Evolutionary conservation across 2,888 invertebrate species (phyloP).

Genomic region (Biston stratarius): DNA sequence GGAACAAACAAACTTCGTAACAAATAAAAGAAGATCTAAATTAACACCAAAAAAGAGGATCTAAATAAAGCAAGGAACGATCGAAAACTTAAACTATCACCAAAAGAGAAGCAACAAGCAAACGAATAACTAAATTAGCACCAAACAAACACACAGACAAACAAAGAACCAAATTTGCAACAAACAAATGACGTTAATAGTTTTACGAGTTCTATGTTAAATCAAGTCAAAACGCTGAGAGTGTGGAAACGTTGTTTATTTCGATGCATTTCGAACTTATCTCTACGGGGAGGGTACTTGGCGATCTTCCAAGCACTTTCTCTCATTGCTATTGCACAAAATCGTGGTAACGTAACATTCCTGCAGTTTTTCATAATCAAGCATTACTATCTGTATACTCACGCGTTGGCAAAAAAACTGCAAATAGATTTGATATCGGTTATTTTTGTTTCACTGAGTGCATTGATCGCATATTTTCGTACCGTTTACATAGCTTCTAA

Average conservation of each 20-base stretch:
- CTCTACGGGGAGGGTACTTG: slow-evolving; percentile 59
- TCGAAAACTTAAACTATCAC: too few species aligned
- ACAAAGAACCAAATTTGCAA: slow-evolving; percentile 49
- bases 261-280: slow-evolving; percentile 57
- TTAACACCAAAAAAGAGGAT: too few species aligned
- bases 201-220: slow-evolving; percentile 64
- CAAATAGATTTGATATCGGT: slow-evolving; percentile 19
- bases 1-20: slow-evolving; percentile 40
- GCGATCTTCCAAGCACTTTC: slow-evolving; percentile 76
- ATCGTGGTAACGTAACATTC: slow-evolving; percentile 43
- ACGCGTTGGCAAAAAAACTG: slow-evolving; percentile 36
- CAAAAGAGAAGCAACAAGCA: slow-evolving; percentile 44
- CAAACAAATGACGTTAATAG: slow-evolving; percentile 57
- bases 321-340: slow-evolving; percentile 69
- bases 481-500: slow-evolving; percentile 8
- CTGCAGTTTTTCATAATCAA: slow-evolving; percentile 41
- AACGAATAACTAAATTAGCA: slow-evolving; percentile 49
- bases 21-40: slow-evolving; percentile 42
- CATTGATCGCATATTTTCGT: slow-evolving; percentile 34
- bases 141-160: slow-evolving; percentile 49
- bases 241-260: slow-evolving; percentile 67
- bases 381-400: slow-evolving; percentile 42
- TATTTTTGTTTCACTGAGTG: slow-evolving; percentile 39
- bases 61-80: too few species aligned
- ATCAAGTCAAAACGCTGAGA: slow-evolving; percentile 58